Evolutionary conservation across 1,140 invertebrate species (phyloP).

Genomic region (Drosophila subobscura): DNA sequence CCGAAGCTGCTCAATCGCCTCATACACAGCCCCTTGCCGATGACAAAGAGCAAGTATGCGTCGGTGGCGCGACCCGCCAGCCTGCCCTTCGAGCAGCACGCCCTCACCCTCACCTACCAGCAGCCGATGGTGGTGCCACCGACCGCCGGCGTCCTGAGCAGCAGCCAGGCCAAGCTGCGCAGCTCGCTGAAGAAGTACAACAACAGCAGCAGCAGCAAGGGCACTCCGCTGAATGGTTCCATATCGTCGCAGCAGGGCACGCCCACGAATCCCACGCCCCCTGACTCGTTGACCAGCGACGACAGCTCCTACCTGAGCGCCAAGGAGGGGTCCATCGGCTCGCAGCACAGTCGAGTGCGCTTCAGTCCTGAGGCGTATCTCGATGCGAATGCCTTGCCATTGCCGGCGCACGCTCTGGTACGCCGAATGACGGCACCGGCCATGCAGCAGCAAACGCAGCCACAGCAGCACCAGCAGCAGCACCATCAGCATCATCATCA

Average conservation of each 20-base stretch:
- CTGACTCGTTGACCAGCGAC: constrained; percentile 92
- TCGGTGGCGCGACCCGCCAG: constrained; percentile 87
- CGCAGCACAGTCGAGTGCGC: constrained; percentile 88
- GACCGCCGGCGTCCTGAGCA: constrained; percentile 6
- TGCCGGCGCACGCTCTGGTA: constrained; percentile 1
- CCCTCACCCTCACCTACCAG: constrained; percentile 42
- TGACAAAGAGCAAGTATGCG: constrained; percentile 63
- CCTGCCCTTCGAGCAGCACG: constrained; percentile 85
- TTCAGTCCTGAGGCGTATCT: constrained; percentile 91
- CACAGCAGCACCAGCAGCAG: constrained; percentile 19
- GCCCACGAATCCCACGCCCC: constrained; percentile 92
- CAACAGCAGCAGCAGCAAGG: constrained; percentile 18
- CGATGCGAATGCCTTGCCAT: constrained; percentile 74
- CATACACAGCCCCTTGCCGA: constrained; percentile 67
- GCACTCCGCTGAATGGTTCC: constrained; percentile 39
- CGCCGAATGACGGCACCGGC: constrained; percentile 62
- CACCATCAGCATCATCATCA: constrained; percentile 49
- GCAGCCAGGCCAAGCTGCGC: constrained; percentile 63
- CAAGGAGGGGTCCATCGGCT: constrained; percentile 88
- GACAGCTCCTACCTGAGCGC: constrained; percentile 93
- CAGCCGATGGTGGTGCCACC: constrained; percentile 44
- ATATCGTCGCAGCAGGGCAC: constrained; percentile 85
- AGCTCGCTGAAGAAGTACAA: constrained; percentile 65
- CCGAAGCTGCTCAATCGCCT: constrained; percentile 72
- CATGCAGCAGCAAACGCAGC: constrained; percentile 12